Base-by-base conservation (phyloP, 2,888 invertebrate species). In the Drosophila mayaguana region DNA sequence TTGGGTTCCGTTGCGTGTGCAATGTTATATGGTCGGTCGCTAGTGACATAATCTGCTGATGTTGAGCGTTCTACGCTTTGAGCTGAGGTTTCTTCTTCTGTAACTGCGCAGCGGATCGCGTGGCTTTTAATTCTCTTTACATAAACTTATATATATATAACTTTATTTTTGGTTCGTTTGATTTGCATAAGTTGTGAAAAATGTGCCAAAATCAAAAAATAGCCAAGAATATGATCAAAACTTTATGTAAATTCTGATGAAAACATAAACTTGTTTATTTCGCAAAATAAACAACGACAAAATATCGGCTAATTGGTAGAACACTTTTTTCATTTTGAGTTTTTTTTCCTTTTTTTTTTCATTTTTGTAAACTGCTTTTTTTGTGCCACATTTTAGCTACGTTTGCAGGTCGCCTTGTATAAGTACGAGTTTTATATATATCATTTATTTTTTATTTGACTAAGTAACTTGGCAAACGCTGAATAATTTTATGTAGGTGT, bases 41-140 rank as follows among this genome's bases (percentile, higher is more conserved):
- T 72, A 75, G 84, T 84, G 84, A 84, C 84, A 84, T 84, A 84
- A 84, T 88, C 84, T 88, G 84, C 88, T 88, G 84, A 84, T 88
- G 70, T 82, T 76, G 70, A 68, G 69, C 75, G 72, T 75, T 79
- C 75, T 75, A 69, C 67, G 77, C 70, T 64, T 78, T 59, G 68
- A 71, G 76, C 80, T 80, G 72, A 61, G 71, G 71, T 82, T 71
- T 78, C 74, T 82, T 60, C 75, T 84, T 79, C 85, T 87, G 88
- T 88, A 88, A 84, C 83, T 84, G 88, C 84, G 84, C 83, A 84
- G 76, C 78, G 83, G 72, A 72, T 75, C 78, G 80, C 68, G 68
- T 64, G 66, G 72, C 65, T 75, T 69, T 75, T 68, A 63, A 28
- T 28, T 8, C 72, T 63, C 38, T 38, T 38, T 61, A 53, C 53